Percentiles rank a stretch among this genome's conserved stretches.
These are phyloP conservation scores for Halictus ligatus DNA, from an alignment of 2,888 invertebrate species.

Conservation along the genomic window DNA sequence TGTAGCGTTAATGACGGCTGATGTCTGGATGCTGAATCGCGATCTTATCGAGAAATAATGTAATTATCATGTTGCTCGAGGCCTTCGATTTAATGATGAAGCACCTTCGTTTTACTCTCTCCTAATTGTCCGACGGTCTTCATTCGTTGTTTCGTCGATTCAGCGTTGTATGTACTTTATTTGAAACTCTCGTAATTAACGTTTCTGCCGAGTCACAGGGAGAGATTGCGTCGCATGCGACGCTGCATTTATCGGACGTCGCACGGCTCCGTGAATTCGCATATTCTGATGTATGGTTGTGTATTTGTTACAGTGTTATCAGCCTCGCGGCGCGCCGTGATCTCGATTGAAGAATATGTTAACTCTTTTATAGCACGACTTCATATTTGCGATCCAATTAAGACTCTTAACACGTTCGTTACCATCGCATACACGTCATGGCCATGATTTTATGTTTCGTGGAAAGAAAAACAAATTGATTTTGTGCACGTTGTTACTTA, in stretches of 20 bases:
- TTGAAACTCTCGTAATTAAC: slow-evolving; percentile 26
- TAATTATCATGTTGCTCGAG: slow-evolving; percentile 70
- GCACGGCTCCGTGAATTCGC: background rate
- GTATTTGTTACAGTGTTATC: background rate
- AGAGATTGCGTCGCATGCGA: background rate
- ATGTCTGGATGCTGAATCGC: slow-evolving; percentile 54
- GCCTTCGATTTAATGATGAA: slow-evolving; percentile 63
- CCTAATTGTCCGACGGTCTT: slow-evolving; percentile 35
- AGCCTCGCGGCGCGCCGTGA: background rate
- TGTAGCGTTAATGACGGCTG: slow-evolving; percentile 56
- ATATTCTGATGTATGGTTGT: background rate
- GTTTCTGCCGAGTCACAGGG: slow-evolving; percentile 4
- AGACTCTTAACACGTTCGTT: background rate
- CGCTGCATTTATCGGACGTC: background rate
- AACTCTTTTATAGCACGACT: background rate
- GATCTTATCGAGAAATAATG: slow-evolving; percentile 71
- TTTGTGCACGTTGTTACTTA: slow-evolving; percentile 5
- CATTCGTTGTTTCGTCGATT: slow-evolving; percentile 43
- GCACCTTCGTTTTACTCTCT: slow-evolving; percentile 45
- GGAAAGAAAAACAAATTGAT: slow-evolving; percentile 1
- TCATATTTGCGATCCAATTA: background rate
- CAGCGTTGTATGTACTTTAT: slow-evolving; percentile 1
- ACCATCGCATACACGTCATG: background rate
- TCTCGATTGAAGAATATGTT: background rate
- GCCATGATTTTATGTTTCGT: background rate